Evolutionary conservation across 2,113 vertebrate species (phyloP).

Genomic region (Antechinus stuartii): DNA sequence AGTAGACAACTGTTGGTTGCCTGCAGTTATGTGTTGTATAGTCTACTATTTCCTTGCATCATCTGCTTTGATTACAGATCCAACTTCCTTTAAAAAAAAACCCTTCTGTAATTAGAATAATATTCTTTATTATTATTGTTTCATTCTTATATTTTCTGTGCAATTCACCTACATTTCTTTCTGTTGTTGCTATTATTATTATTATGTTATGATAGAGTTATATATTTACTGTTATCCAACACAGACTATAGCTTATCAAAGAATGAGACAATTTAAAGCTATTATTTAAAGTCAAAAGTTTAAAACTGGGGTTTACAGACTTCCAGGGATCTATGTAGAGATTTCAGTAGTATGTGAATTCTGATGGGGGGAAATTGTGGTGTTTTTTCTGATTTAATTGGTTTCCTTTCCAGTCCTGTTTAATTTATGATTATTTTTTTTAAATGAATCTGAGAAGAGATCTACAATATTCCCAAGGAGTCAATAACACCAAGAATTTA

Average conservation of each 20-base stretch:
- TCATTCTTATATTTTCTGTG: neutral
- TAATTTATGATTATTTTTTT: neutral
- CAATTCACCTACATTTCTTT: neutral
- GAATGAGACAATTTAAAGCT: neutral
- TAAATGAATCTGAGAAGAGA: neutral
- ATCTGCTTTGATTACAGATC: neutral
- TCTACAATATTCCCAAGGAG: neutral
- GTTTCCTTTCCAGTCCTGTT: neutral
- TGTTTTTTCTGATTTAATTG: neutral
- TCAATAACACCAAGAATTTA: neutral
- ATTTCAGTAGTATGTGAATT: neutral
- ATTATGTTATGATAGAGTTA: neutral
- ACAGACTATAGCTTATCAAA: neutral
- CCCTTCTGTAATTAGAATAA: neutral
- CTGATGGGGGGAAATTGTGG: neutral
- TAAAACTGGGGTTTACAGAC: neutral
- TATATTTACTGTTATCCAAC: neutral
- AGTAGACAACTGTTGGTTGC: neutral
- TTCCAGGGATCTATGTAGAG: neutral
- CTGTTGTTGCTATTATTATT: neutral
- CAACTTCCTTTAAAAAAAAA: neutral
- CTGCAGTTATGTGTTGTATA: neutral
- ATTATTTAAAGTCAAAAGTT: neutral
- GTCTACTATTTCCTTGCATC: neutral
- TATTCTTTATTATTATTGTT: neutral